Percentiles rank a stretch among this genome's conserved stretches.
Conservation (phyloP, 2,888 invertebrate genomes). For the Chalcosyrphus nemorum region DNA sequence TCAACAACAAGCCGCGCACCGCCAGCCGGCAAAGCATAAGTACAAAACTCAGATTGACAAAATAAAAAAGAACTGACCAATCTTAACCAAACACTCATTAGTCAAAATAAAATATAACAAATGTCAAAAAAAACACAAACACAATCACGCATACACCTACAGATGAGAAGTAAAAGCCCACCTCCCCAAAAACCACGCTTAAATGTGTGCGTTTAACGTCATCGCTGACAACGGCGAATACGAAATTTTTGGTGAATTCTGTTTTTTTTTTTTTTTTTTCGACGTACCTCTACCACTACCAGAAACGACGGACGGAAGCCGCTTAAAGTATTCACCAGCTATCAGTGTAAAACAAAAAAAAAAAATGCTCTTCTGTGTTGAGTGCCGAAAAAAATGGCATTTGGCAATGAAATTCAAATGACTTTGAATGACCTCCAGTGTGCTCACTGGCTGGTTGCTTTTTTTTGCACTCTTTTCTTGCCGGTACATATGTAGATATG, state of each 20-base stretch:
- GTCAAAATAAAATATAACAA: conserved; percentile 68
- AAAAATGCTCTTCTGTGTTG: conserved; percentile 21
- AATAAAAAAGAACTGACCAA: conserved; percentile 78
- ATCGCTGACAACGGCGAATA: conserved; percentile 42
- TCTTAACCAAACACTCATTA: conserved; percentile 76
- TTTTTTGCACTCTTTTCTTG: conserved; percentile 54
- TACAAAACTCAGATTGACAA: conserved; percentile 32
- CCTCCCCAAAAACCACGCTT: conserved; percentile 33
- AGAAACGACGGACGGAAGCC: conserved; percentile 28
- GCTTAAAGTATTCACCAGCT: conserved; percentile 23
- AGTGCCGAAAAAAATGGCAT: conserved; percentile 60
- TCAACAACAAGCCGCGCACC: conserved; percentile 3
- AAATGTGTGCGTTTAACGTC: conserved; percentile 66
- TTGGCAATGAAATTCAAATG: conserved; percentile 73
- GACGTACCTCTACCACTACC: conserved; percentile 16
- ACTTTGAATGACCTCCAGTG: conserved; percentile 72
- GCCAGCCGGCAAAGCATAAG: conserved; percentile 19
- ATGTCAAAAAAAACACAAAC: conserved; percentile 27
- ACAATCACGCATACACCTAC: conserved; percentile 11
- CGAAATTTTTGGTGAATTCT: conserved; percentile 8
- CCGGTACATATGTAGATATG: conserved; percentile 24
- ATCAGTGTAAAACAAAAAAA: conserved; percentile 1
- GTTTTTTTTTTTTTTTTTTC: conserved; percentile 5
- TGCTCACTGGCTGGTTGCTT: conserved; percentile 29
- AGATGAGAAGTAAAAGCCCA: conserved; percentile 16